Evolutionary conservation across 2,797 vertebrate genomes (phyloP).

Genomic region (Cyclura pinguis): DNA sequence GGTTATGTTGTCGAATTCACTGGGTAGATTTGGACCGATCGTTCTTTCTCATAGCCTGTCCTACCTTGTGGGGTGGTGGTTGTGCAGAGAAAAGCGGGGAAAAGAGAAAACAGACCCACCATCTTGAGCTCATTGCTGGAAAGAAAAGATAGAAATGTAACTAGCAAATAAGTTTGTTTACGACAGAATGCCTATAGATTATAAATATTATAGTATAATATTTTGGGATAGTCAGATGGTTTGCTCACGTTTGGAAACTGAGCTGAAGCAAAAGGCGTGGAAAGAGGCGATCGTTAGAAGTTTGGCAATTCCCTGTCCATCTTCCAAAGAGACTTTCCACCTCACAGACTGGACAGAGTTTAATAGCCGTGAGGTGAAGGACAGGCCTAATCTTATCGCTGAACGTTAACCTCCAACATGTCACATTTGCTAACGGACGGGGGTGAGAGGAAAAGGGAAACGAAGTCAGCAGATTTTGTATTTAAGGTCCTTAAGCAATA

Average conservation of each 20-base stretch:
- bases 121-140: too few species aligned
- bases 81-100: neutral
- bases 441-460: neutral
- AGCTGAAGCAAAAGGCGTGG: neutral
- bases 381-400: conserved; percentile 32
- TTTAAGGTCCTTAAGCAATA: too few species aligned
- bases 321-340: neutral
- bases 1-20: too few species aligned
- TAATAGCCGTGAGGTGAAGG: conserved; percentile 20
- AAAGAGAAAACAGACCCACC: too few species aligned
- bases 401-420: conserved; percentile 60
- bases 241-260: neutral
- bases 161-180: too few species aligned
- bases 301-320: neutral
- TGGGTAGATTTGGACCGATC: too few species aligned
- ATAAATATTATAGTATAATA: too few species aligned
- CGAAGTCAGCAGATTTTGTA: neutral
- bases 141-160: too few species aligned
- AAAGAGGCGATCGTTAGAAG: neutral
- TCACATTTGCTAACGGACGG: neutral
- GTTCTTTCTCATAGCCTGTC: too few species aligned
- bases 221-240: neutral
- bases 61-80: neutral
- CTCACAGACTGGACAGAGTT: neutral
- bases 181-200: too few species aligned